Percentiles rank a stretch among this genome's conserved stretches.
Conservation (phyloP, 2,797 vertebrate genomes). For the Botia almorhae region DNA sequence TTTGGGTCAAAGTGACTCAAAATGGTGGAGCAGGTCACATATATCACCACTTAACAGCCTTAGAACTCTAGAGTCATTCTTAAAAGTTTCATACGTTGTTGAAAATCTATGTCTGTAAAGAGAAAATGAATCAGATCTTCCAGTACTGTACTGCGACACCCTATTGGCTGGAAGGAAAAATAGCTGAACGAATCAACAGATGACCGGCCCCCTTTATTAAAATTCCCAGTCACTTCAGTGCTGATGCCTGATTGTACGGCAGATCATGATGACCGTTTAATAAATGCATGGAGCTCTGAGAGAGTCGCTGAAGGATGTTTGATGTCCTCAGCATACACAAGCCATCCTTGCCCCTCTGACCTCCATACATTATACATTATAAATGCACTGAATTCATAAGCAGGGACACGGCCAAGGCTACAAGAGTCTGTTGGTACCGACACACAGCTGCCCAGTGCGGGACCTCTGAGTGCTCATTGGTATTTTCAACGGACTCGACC, state of each 20-base stretch:
- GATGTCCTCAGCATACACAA: conserved; percentile 40
- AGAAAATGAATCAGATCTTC: not conserved
- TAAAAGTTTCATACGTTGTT: not conserved
- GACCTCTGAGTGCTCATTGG: conserved; percentile 34
- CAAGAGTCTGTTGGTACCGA: conserved; percentile 20
- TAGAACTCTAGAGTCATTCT: not conserved
- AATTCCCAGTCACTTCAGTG: conserved; percentile 27
- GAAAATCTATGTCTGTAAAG: not conserved
- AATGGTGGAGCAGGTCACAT: not conserved
- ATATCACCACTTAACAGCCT: not conserved
- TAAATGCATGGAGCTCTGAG: conserved; percentile 39
- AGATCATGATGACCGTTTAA: conserved; percentile 35
- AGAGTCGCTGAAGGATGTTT: conserved; percentile 32
- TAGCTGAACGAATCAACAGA: not conserved
- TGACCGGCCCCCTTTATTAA: conserved; percentile 2
- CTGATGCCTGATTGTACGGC: conserved; percentile 50
- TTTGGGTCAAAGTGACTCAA: not conserved
- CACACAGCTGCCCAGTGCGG: conserved; percentile 17
- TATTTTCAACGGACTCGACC: conserved; percentile 28
- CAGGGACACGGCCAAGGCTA: conserved; percentile 41
- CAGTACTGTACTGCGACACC: not conserved
- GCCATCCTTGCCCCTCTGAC: conserved; percentile 54
- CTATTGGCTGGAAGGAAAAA: not conserved
- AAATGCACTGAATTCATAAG: conserved; percentile 52
- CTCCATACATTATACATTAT: conserved; percentile 40